Conservation (phyloP, 1,140 invertebrate genomes). For the Drosophila novamexicana region DNA sequence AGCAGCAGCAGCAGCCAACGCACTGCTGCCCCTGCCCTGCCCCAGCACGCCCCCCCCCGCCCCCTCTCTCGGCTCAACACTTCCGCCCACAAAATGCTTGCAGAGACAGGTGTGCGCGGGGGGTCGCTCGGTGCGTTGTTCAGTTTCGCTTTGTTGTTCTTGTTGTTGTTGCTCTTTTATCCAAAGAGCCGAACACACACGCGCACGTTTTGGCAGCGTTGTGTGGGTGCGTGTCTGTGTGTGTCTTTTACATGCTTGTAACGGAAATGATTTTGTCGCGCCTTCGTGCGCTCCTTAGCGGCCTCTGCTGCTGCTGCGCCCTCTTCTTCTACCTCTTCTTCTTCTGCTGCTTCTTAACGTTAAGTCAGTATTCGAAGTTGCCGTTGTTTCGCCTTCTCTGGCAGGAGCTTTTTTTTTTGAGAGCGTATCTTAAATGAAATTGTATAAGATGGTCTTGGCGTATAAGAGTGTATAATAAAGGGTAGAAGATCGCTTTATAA, state of each 20-base stretch:
- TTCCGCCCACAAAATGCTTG: conserved; percentile 27
- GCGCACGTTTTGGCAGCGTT: conserved; percentile 7
- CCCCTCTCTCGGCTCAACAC: background rate
- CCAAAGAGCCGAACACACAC: conserved; percentile 26
- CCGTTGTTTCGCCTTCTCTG: background rate
- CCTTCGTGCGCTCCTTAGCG: conserved; percentile 20
- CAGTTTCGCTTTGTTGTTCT: conserved; percentile 62
- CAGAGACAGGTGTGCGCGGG: conserved; percentile 64
- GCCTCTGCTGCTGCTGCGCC: too few species aligned
- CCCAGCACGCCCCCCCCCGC: background rate
- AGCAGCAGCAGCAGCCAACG: conserved; percentile 42
- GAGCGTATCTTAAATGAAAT: background rate
- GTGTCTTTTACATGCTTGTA: conserved; percentile 54
- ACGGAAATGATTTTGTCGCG: conserved; percentile 66
- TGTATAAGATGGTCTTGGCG: background rate
- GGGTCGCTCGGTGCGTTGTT: conserved; percentile 50
- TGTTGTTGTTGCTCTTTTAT: conserved; percentile 46
- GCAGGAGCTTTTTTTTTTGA: background rate
- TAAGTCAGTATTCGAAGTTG: conserved; percentile 2
- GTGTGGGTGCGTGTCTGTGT: conserved; percentile 1
- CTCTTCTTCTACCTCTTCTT: too few species aligned
- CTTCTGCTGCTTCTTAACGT: background rate
- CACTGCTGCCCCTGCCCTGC: background rate
- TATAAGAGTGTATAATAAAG: background rate
- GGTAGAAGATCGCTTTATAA: too few species aligned